A percentile compares a stretch with the other conserved stretches of the same genome.
Conservation (phyloP, 2,888 invertebrate species). For the Polydesmus complanatus region DNA sequence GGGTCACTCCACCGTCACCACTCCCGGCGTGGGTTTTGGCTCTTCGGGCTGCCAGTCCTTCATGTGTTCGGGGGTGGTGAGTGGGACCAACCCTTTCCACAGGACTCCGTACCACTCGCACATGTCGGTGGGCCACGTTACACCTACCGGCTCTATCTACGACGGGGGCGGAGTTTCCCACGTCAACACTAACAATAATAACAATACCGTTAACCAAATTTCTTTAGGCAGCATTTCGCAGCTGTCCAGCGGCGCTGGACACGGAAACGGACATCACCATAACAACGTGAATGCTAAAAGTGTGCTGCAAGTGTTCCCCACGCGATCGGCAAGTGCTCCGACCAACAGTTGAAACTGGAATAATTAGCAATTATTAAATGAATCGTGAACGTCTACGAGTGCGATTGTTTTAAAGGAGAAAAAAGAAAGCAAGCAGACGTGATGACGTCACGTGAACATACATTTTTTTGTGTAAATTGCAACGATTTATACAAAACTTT, state of each 20-base stretch:
- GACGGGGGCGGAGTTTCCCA: neutral
- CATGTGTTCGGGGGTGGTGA: too few species aligned
- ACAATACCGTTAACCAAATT: neutral
- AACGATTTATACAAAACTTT: too few species aligned
- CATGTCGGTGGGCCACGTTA: neutral
- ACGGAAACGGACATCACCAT: neutral
- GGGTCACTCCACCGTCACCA: neutral
- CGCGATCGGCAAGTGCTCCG: slow-evolving; percentile 13
- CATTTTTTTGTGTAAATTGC: too few species aligned
- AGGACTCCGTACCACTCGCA: neutral
- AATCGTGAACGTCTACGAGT: too few species aligned
- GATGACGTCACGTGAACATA: too few species aligned
- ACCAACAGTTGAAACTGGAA: slow-evolving; percentile 16
- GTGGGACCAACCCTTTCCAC: neutral
- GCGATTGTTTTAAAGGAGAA: too few species aligned
- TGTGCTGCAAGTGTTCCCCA: slow-evolving; percentile 10
- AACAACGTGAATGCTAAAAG: neutral
- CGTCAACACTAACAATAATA: neutral
- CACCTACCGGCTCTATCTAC: neutral
- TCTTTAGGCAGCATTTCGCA: neutral
- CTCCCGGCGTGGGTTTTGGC: neutral
- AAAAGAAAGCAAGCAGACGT: too few species aligned
- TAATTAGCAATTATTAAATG: too few species aligned
- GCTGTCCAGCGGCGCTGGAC: neutral
- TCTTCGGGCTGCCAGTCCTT: neutral